A percentile compares a stretch with the other conserved stretches of the same genome.
Conservation (phyloP, 2,797 vertebrate genomes). For the Chaetophractus vellerosus region DNA sequence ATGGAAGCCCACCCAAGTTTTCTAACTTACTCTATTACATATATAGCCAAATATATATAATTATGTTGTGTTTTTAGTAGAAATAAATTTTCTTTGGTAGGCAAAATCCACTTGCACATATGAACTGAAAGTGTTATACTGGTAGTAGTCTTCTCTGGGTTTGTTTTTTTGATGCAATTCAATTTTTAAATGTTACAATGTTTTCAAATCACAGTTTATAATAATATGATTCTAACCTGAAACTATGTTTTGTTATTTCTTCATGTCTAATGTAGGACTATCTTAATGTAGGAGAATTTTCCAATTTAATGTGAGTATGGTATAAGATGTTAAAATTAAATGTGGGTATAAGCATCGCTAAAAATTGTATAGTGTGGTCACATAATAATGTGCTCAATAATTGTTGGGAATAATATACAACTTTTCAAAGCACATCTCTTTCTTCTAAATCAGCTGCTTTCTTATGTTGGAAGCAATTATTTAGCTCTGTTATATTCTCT, state of each 20-base stretch:
- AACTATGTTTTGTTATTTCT: conserved; percentile 52
- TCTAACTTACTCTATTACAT: conserved; percentile 33
- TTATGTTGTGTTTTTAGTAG: neutral
- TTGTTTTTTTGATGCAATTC: conserved; percentile 51
- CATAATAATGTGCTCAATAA: conserved; percentile 10
- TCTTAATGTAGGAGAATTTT: conserved; percentile 47
- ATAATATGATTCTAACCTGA: conserved; percentile 23
- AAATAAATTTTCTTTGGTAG: conserved; percentile 29
- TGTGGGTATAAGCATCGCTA: conserved; percentile 24
- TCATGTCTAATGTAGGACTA: conserved; percentile 2
- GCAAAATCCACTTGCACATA: neutral
- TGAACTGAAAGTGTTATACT: conserved; percentile 31
- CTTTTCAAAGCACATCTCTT: conserved; percentile 50
- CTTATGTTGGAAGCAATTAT: conserved; percentile 57
- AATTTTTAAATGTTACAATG: conserved; percentile 42
- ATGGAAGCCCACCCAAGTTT: conserved; percentile 31
- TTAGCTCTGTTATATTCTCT: conserved; percentile 51
- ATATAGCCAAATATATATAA: conserved; percentile 27
- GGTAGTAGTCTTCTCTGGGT: neutral
- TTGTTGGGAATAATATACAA: conserved; percentile 39
- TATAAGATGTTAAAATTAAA: conserved; percentile 52
- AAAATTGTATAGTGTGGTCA: conserved; percentile 42
- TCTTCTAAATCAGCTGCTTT: conserved; percentile 43
- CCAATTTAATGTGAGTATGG: neutral
- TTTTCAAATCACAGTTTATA: conserved; percentile 46